A percentile compares a stretch with the other conserved stretches of the same genome.
phyloP scores from a whole-genome alignment of 2,888 invertebrate genomes.

The Myopa tessellatipennis region DNA sequence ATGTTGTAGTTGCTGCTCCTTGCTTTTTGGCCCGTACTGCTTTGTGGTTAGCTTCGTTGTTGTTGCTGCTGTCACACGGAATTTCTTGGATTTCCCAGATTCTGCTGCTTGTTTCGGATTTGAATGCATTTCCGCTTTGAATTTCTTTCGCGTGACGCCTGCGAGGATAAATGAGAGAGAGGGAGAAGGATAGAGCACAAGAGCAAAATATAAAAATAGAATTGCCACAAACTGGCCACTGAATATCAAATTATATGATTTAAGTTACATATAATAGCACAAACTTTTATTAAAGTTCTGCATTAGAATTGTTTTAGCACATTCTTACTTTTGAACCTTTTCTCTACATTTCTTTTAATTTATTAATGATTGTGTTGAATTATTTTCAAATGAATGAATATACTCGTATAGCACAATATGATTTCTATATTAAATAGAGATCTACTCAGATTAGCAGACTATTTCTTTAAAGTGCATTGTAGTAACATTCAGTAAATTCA shows the following conservation, averaged over 20 bases:
- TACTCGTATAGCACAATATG: too few relatives aligned
- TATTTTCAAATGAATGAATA: too few relatives aligned
- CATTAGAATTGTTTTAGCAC: too few relatives aligned
- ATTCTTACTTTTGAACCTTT: too few relatives aligned
- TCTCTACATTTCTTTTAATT: too few relatives aligned
- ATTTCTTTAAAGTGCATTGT: neutral
- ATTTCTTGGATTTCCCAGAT: constrained; percentile 45
- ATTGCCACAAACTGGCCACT: neutral
- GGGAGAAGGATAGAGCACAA: neutral
- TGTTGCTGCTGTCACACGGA: constrained; percentile 47
- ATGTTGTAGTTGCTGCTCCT: constrained; percentile 37
- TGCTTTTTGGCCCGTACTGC: constrained; percentile 54
- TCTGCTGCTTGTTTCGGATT: constrained; percentile 21
- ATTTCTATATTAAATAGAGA: too few relatives aligned
- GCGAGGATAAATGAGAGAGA: neutral
- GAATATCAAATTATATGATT: too few relatives aligned
- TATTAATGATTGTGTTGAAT: too few relatives aligned
- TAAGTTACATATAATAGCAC: too few relatives aligned
- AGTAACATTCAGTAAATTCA: neutral
- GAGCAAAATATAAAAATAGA: neutral
- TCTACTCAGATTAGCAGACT: too few relatives aligned
- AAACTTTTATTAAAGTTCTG: too few relatives aligned
- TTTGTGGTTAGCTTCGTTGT: constrained; percentile 49
- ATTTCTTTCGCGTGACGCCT: constrained; percentile 39
- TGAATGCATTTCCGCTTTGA: constrained; percentile 41